These are phyloP conservation scores for Pilophorus perplexus DNA, from an alignment of 2,888 invertebrate genomes.

Conservation along the genomic window DNA sequence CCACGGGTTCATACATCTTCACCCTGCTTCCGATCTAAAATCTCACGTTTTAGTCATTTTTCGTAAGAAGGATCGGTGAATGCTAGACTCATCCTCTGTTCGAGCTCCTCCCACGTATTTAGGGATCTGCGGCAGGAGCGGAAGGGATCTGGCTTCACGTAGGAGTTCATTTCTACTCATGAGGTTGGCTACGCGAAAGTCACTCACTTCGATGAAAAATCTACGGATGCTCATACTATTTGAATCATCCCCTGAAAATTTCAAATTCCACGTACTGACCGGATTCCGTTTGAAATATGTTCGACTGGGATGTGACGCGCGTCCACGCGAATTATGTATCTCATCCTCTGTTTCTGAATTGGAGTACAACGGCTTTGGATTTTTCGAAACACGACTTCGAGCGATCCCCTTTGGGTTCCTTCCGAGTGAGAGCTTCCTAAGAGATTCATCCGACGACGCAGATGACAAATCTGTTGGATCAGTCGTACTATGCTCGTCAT, in stretches of 20 bases:
- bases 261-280: background rate
- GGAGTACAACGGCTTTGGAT: no score
- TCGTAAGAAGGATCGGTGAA: slow-evolving; percentile 1
- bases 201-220: background rate
- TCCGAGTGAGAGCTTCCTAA: background rate
- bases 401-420: no score
- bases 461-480: background rate
- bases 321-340: no score
- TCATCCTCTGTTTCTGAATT: no score
- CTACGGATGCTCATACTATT: background rate
- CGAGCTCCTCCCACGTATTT: background rate
- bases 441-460: background rate
- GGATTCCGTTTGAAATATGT: background rate
- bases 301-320: no score
- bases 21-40: background rate
- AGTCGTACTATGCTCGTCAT: background rate
- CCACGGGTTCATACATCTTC: background rate
- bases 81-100: background rate
- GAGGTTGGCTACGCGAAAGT: background rate
- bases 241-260: slow-evolving; percentile 2
- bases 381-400: no score
- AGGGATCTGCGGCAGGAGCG: background rate
- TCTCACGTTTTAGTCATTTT: background rate
- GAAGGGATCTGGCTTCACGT: no score
- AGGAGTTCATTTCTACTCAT: background rate